These are phyloP conservation scores for Lathronympha strigana DNA, from an alignment of 2,888 invertebrate genomes.

Conservation along the genomic window DNA sequence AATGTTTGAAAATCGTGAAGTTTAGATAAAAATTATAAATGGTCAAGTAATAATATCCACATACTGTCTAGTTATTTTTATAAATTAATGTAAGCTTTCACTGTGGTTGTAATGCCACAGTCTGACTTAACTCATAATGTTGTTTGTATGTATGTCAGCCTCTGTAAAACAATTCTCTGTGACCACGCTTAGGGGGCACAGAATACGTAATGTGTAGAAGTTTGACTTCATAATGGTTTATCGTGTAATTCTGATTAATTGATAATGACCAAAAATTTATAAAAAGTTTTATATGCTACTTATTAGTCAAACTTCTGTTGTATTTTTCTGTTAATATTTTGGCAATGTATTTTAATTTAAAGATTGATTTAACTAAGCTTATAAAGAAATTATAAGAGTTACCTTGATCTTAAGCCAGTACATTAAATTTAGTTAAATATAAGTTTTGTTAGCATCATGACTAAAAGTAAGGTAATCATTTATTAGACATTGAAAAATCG, in stretches of 20 bases:
- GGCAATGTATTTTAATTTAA: not conserved
- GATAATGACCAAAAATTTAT: not conserved
- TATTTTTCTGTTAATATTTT: not conserved
- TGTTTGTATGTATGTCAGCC: conserved; percentile 68
- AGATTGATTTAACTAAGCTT: not conserved
- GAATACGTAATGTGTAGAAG: conserved; percentile 9
- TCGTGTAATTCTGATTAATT: not conserved
- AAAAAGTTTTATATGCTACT: too few species aligned
- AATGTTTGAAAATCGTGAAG: too few species aligned
- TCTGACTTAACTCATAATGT: conserved; percentile 73
- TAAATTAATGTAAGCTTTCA: conserved; percentile 68
- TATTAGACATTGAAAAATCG: not conserved
- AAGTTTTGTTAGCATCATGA: conserved; percentile 14
- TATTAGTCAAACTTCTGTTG: not conserved
- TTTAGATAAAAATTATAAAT: not conserved
- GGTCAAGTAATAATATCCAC: conserved; percentile 53
- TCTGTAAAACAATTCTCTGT: conserved; percentile 33
- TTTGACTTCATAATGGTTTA: not conserved
- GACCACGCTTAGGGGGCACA: not conserved
- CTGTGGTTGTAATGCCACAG: conserved; percentile 67
- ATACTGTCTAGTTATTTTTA: conserved; percentile 65
- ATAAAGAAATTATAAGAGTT: conserved; percentile 11
- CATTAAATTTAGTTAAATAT: conserved; percentile 26
- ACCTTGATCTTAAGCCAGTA: conserved; percentile 37
- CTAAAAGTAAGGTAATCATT: not conserved